A percentile compares a stretch with the other conserved stretches of the same genome.
phyloP scores from a whole-genome alignment of 2,888 invertebrate genomes.

The Neocrepidodera transversa region DNA sequence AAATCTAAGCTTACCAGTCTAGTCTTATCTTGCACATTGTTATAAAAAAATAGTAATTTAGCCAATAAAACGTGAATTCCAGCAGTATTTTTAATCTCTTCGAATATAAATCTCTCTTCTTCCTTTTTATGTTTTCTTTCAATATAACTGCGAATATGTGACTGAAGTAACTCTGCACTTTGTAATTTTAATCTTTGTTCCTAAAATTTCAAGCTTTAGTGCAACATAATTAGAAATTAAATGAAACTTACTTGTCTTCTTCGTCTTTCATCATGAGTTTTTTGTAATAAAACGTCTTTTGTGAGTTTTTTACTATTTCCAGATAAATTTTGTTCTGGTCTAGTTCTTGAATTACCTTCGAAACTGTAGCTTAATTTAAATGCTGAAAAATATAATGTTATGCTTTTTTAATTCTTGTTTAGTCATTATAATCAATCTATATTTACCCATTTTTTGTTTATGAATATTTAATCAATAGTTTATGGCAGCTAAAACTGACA shows the following conservation, averaged over 20 bases:
- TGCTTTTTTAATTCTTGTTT: no score
- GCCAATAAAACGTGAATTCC: constrained; percentile 67
- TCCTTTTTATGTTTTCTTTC: constrained; percentile 72
- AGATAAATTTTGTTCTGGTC: constrained; percentile 87
- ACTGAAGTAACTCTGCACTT: constrained; percentile 83
- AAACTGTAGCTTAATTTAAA: constrained; percentile 71
- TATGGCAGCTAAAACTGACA: not conserved
- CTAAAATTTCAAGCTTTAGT: constrained; percentile 52
- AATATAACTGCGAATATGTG: constrained; percentile 78
- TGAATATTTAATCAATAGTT: not conserved
- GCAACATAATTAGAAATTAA: not conserved
- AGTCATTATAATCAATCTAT: no score
- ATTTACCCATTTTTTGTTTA: constrained; percentile 9
- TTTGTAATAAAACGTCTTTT: constrained; percentile 75
- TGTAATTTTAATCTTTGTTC: constrained; percentile 76
- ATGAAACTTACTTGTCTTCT: constrained; percentile 76
- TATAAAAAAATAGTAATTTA: constrained; percentile 81
- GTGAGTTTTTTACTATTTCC: constrained; percentile 81
- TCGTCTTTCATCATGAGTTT: constrained; percentile 84
- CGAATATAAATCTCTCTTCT: constrained; percentile 73
- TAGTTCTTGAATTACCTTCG: constrained; percentile 88
- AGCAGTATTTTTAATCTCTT: constrained; percentile 62
- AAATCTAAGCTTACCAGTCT: constrained; percentile 65
- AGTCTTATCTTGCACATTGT: constrained; percentile 69
- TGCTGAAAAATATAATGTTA: constrained; percentile 45